Percentiles rank a stretch among this genome's conserved stretches.
Conservation (phyloP, 92 coral and sea anemone species). For the Porites cylindrica region DNA sequence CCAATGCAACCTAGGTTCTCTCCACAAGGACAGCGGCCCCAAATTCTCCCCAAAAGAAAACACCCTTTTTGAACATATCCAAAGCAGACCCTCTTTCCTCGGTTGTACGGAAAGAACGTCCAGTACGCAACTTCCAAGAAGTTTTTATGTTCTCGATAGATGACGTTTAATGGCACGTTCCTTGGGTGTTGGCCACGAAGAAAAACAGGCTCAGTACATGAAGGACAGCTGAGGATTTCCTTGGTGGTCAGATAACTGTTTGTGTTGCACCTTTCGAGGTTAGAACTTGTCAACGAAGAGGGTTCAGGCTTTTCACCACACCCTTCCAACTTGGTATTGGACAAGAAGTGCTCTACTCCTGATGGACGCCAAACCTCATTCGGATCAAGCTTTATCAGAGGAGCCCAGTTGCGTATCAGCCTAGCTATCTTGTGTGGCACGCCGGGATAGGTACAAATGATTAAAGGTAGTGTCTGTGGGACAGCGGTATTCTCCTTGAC, state of each 20-base stretch:
- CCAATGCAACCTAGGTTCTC: not conserved
- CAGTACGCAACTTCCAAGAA: slow-evolving; percentile 55
- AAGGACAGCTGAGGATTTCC: slow-evolving; percentile 7
- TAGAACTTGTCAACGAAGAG: not conserved
- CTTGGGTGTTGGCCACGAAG: slow-evolving; percentile 41
- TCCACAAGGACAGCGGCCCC: not conserved
- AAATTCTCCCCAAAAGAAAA: not conserved
- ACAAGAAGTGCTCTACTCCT: not conserved
- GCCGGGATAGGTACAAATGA: no score
- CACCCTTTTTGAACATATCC: not conserved
- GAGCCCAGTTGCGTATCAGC: no score
- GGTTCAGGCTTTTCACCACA: not conserved
- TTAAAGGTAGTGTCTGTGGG: no score
- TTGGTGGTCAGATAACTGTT: not conserved
- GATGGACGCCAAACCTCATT: not conserved
- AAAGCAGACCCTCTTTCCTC: slow-evolving; percentile 58
- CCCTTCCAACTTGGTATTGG: not conserved
- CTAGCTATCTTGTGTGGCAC: no score
- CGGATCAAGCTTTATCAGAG: no score
- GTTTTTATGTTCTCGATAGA: not conserved
- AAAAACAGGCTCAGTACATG: slow-evolving; percentile 17
- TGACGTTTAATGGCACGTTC: slow-evolving; percentile 36
- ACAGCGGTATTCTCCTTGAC: no score
- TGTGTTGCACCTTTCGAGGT: not conserved
- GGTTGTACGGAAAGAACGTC: slow-evolving; percentile 66